Conservation (phyloP, 92 coral and sea anemone species). For the Epizoanthus illoricatus region DNA sequence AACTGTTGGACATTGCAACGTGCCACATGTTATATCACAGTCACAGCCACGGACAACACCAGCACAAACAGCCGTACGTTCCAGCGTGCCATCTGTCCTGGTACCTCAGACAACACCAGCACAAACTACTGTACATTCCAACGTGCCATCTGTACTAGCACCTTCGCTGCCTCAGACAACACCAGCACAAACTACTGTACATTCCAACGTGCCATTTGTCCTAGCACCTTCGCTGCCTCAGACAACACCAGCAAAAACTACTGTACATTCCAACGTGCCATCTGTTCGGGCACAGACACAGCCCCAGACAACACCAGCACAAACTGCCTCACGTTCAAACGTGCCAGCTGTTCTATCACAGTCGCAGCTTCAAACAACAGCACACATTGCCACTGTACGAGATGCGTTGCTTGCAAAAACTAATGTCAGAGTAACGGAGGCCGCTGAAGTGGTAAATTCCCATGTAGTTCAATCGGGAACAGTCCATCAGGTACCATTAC, state of each 20-base stretch:
- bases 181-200: not conserved
- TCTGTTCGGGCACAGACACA: not conserved
- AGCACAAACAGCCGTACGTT: not conserved
- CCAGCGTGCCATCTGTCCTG: too few relatives aligned
- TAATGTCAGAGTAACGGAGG: not conserved
- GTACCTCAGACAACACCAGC: not conserved
- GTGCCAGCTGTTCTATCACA: not conserved
- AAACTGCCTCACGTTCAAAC: not conserved
- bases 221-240: not conserved
- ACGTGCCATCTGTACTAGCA: not conserved
- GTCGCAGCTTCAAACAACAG: not conserved
- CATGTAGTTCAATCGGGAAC: not conserved
- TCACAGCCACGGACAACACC: not conserved
- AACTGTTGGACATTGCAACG: not conserved
- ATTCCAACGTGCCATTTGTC: too few relatives aligned
- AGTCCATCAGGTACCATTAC: not conserved
- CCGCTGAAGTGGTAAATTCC: not conserved
- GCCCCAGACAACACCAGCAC: not conserved
- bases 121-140: not conserved
- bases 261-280: not conserved
- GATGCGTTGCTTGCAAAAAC: conserved; percentile 3
- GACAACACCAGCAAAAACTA: not conserved
- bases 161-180: not conserved
- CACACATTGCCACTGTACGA: not conserved
- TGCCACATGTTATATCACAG: not conserved